Base-by-base conservation (phyloP, 2,888 invertebrate genomes). In the Sarcophaga subvicina region DNA sequence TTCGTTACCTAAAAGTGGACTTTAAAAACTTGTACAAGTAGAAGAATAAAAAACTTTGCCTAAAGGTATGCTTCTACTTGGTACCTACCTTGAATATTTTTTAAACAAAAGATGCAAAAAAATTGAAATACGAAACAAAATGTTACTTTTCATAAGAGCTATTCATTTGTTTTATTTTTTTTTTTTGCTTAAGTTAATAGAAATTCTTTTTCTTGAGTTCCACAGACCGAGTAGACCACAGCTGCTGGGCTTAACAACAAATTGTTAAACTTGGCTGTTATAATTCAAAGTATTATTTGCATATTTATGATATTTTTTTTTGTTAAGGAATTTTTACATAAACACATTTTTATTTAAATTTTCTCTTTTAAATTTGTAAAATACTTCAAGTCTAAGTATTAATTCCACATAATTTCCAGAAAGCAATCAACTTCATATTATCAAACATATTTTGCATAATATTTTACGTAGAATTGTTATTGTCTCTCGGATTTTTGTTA, bases 61-160 rank as follows among this genome's bases (percentile, higher is more conserved):
- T 70, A 73, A 78, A 81, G 77, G n/a, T 77, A 85, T 77, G 54
- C 77, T 78, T 71, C 12, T 37, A 37, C 37, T 37, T 72, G 49
- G 66, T 85, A 22, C 22, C 22, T 81, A 81, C 81, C 85, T 78
- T 85, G 80, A 83, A 77, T 86, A 37, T 37, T 37, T 83, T 82
- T 49, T 17, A 71, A 78, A 76, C 62, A 67, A 60, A 62, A 83
- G 72, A 79, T 27, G 12, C 70, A 59, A 45, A 54, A 69, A 81
- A 49, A 63, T 73, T 70, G 63, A 47, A 77, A 80, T 82, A 66
- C 75, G 77, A 78, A 70, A 83, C 72, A 82, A 70, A 80, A 72
- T 69, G 22, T 78, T 83, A 86, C 83, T 83, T 80, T 81, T 47
- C 54, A 81, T 69, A 84, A 80, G 77, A 86, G 80, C 70, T 75